phyloP scores from a whole-genome alignment of 2,113 vertebrate genomes.

The Cynocephalus volans region DNA sequence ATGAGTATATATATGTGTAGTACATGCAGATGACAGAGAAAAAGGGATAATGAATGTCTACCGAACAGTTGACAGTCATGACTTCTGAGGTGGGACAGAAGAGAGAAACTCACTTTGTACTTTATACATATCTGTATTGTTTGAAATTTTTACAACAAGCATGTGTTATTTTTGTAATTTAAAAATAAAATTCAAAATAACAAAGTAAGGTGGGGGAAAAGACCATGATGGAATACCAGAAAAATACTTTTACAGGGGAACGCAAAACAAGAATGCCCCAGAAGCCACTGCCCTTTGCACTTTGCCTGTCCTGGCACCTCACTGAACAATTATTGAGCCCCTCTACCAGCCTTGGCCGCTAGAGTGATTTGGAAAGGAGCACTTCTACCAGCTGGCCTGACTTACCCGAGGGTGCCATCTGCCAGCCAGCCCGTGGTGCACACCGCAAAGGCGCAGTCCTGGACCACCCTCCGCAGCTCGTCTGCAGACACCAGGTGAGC shows the following conservation, averaged over 20 bases:
- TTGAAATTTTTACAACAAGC: neutral
- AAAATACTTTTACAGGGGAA: slow-evolving; percentile 32
- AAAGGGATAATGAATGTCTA: neutral
- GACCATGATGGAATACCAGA: neutral
- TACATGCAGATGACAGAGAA: neutral
- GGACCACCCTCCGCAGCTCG: slow-evolving; percentile 93
- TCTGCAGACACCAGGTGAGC: slow-evolving; percentile 93
- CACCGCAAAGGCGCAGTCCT: slow-evolving; percentile 92
- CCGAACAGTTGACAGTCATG: neutral
- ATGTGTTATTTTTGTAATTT: slow-evolving; percentile 6
- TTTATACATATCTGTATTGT: neutral
- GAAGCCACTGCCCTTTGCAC: neutral
- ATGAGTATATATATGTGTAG: neutral
- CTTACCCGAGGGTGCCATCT: slow-evolving; percentile 94
- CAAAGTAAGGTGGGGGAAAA: neutral
- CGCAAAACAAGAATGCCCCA: neutral
- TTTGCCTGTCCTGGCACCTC: neutral
- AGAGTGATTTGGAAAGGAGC: neutral
- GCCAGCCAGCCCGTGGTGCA: slow-evolving; percentile 95
- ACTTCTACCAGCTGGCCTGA: neutral
- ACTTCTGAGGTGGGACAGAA: neutral
- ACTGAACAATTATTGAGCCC: neutral
- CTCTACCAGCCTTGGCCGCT: fast-evolving
- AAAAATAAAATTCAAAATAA: slow-evolving; percentile 55
- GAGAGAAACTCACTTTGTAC: neutral